These are phyloP conservation scores for Thymelicus lineola DNA, from an alignment of 2,888 invertebrate genomes.

Conservation along the genomic window DNA sequence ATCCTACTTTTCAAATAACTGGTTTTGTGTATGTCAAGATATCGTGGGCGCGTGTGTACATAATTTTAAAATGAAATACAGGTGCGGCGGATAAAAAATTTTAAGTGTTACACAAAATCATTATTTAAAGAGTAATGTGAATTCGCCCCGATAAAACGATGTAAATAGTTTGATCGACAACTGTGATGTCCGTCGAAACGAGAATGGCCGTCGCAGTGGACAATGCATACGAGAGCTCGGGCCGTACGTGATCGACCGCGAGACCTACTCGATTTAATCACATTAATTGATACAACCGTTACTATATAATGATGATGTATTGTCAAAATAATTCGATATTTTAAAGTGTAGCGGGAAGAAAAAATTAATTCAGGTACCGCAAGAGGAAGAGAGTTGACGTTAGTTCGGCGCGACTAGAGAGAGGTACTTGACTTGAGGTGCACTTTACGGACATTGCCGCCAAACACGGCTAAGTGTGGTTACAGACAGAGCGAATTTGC, in stretches of 20 bases:
- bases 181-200: constrained; percentile 34
- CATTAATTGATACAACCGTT: constrained; percentile 81
- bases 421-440: constrained; percentile 57
- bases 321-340: constrained; percentile 80
- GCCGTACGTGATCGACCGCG: constrained; percentile 72
- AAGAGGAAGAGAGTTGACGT: constrained; percentile 51
- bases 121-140: constrained; percentile 19
- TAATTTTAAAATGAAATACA: background rate
- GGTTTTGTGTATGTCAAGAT: constrained; percentile 9
- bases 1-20: constrained; percentile 8
- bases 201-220: constrained; percentile 45
- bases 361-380: constrained; percentile 60
- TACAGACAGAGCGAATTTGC: background rate
- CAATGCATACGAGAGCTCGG: constrained; percentile 58
- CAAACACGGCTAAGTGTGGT: constrained; percentile 57
- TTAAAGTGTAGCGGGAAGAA: constrained; percentile 66
- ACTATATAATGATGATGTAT: constrained; percentile 76
- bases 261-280: constrained; percentile 76
- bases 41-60: background rate
- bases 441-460: constrained; percentile 65
- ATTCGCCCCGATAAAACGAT: constrained; percentile 38
- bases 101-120: constrained; percentile 15
- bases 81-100: background rate
- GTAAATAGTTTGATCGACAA: constrained; percentile 40
- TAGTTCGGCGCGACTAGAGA: constrained; percentile 46